Percentiles rank a stretch among this genome's conserved stretches.
phyloP scores from a whole-genome alignment of 2,113 vertebrate species.

The Labeo rohita region DNA sequence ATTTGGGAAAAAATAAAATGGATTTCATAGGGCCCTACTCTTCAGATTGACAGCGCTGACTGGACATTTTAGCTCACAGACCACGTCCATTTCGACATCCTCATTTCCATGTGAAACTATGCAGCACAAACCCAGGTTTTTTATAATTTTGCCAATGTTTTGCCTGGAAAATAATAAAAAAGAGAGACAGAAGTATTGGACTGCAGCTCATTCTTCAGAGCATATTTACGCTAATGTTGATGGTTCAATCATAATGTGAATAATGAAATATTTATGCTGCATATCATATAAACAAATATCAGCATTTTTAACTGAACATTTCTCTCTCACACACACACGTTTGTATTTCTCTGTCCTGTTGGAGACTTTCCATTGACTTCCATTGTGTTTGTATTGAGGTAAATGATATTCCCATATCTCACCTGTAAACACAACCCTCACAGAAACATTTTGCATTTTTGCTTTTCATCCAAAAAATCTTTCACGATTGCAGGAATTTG shows the following conservation, averaged over 20 bases:
- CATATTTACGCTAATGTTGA: neutral
- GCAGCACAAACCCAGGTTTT: neutral
- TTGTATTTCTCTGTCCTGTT: neutral
- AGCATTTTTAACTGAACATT: neutral
- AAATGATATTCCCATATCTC: neutral
- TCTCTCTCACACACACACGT: neutral
- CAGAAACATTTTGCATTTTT: neutral
- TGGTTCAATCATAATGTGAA: neutral
- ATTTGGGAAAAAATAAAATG: too few relatives aligned
- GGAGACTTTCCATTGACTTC: neutral
- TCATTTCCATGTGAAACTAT: conserved; percentile 1
- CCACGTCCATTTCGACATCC: neutral
- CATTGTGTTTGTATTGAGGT: neutral
- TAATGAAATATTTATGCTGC: neutral
- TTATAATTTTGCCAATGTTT: neutral
- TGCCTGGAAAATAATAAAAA: neutral
- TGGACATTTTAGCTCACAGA: neutral
- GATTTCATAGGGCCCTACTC: neutral
- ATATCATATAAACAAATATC: neutral
- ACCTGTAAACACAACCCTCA: neutral
- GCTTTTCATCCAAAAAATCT: neutral
- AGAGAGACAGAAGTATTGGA: neutral
- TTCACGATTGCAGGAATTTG: neutral
- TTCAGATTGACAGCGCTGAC: neutral
- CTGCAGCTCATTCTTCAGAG: neutral